These are phyloP conservation scores for Amphimedon queenslandica DNA, from an alignment of 37 sponge, comb jelly and placozoan species.

Conservation along the genomic window DNA sequence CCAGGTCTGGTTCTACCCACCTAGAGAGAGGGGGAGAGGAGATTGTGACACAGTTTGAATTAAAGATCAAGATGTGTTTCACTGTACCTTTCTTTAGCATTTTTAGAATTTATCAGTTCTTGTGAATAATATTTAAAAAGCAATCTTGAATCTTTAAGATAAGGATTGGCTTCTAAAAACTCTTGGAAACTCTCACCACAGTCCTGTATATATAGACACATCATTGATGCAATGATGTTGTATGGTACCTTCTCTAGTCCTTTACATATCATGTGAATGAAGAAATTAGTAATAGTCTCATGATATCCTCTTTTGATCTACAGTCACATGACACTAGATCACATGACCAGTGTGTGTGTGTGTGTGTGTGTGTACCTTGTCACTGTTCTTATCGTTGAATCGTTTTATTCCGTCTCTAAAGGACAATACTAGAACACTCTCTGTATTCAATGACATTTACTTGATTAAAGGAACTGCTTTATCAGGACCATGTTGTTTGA, in stretches of 20 bases:
- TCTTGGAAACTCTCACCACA: slow-evolving; percentile 21
- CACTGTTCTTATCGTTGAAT: slow-evolving; percentile 21
- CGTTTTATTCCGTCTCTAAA: slow-evolving; percentile 24
- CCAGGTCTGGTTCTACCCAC: slow-evolving; percentile 35
- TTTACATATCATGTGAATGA: slow-evolving; percentile 27
- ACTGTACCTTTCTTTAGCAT: slow-evolving; percentile 25
- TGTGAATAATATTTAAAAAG: slow-evolving; percentile 19
- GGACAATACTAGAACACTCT: too few relatives aligned
- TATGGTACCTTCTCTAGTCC: slow-evolving; percentile 21
- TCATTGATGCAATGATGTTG: background rate
- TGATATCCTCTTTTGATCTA: slow-evolving; percentile 31
- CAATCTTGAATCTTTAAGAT: slow-evolving; percentile 12
- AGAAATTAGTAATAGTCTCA: slow-evolving; percentile 33
- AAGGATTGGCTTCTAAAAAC: slow-evolving; percentile 14
- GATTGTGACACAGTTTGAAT: background rate
- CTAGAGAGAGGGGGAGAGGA: background rate
- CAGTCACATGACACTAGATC: background rate
- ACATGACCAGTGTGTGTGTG: background rate
- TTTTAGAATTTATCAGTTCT: background rate
- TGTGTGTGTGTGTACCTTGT: slow-evolving; percentile 2
- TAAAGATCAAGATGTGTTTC: background rate
- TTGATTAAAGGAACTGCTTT: slow-evolving; percentile 28
- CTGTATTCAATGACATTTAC: slow-evolving; percentile 2
- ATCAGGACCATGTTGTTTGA: slow-evolving; percentile 5
- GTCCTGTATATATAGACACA: background rate